Conservation (phyloP, 2,888 invertebrate species). For the Lypha dubia region DNA sequence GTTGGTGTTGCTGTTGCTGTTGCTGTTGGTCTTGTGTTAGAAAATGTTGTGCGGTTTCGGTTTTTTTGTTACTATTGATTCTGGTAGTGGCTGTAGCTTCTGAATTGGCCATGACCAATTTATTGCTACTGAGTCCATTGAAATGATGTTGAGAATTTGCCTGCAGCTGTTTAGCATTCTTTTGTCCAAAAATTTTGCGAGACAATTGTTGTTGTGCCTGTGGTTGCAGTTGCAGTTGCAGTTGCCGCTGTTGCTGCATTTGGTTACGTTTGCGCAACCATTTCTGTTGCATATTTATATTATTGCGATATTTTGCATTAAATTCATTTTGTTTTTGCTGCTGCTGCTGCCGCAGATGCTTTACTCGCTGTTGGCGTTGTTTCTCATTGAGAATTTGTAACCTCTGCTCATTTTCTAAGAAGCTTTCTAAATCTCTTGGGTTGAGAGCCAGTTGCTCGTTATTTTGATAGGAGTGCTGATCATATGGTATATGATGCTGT, state of each 20-base stretch:
- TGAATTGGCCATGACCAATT: constrained; percentile 77
- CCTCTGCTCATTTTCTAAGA: constrained; percentile 77
- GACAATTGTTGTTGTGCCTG: too few relatives aligned
- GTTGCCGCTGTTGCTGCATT: constrained; percentile 74
- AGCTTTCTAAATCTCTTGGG: constrained; percentile 78
- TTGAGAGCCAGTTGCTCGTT: constrained; percentile 77
- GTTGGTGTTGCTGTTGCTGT: constrained; percentile 65
- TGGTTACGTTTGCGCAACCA: constrained; percentile 80
- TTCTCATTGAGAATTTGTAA: constrained; percentile 53
- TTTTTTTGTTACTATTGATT: constrained; percentile 31
- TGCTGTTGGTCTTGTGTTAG: constrained; percentile 70
- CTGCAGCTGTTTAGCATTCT: constrained; percentile 63
- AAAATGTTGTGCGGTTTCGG: constrained; percentile 53
- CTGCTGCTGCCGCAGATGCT: constrained; percentile 65
- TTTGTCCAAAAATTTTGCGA: constrained; percentile 78
- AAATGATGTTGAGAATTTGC: constrained; percentile 76
- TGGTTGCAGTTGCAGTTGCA: too few relatives aligned
- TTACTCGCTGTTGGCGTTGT: constrained; percentile 49
- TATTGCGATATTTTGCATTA: constrained; percentile 74
- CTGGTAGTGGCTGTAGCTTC: constrained; percentile 78
- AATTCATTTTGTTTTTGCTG: constrained; percentile 63
- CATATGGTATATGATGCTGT: constrained; percentile 22
- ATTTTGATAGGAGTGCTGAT: constrained; percentile 76
- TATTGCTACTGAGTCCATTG: constrained; percentile 73
- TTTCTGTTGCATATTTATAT: constrained; percentile 79